phyloP scores from a whole-genome alignment of 2,888 invertebrate genomes.

The Mantis religiosa region DNA sequence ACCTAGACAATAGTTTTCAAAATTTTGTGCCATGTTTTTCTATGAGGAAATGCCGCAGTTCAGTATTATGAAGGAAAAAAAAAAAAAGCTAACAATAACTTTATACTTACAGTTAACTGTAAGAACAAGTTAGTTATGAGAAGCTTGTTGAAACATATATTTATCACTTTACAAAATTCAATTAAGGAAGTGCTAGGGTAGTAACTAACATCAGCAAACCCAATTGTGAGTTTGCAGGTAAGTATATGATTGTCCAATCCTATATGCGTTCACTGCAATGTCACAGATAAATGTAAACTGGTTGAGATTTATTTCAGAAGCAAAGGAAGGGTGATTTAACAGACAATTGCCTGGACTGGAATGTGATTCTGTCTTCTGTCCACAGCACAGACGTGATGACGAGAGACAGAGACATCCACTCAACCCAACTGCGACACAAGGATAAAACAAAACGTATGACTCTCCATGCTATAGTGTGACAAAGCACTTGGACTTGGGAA shows the following conservation, averaged over 20 bases:
- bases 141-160: too few species aligned
- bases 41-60: too few species aligned
- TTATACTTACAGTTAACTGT: too few species aligned
- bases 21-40: too few species aligned
- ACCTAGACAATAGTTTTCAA: too few species aligned
- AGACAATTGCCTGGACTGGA: background rate
- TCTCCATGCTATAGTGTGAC: constrained; percentile 1
- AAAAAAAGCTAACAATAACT: too few species aligned
- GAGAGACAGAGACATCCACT: background rate
- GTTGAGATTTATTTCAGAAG: background rate
- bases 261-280: background rate
- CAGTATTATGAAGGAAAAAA: too few species aligned
- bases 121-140: too few species aligned
- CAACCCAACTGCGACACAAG: background rate
- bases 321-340: background rate
- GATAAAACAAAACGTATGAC: background rate
- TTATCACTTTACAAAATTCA: too few species aligned
- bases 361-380: background rate
- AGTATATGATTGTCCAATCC: background rate
- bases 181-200: too few species aligned
- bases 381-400: background rate
- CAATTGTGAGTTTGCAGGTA: background rate
- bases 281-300: background rate
- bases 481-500: background rate
- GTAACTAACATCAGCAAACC: too few species aligned